These are phyloP conservation scores for Coreius guichenoti DNA, from an alignment of 2,797 vertebrate species.

Conservation along the genomic window DNA sequence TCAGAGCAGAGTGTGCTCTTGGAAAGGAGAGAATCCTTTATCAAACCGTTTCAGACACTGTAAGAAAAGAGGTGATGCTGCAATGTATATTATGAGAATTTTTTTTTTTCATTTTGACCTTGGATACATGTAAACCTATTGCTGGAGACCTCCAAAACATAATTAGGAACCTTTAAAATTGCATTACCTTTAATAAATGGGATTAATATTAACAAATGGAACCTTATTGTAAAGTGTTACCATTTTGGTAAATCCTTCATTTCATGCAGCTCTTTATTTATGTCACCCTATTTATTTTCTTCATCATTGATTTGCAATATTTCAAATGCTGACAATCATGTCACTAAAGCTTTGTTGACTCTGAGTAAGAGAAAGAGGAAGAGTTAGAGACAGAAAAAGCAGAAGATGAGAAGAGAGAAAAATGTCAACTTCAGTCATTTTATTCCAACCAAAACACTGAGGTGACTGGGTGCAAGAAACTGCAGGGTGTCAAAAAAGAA, in stretches of 20 bases:
- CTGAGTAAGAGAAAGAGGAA: neutral
- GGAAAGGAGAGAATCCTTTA: neutral
- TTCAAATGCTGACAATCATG: neutral
- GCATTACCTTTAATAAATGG: neutral
- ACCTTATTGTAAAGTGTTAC: neutral
- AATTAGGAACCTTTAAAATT: neutral
- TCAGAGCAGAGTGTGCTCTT: neutral
- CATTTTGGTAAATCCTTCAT: neutral
- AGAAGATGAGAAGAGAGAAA: neutral
- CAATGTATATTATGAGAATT: neutral
- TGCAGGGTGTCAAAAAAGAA: neutral
- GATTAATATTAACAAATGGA: neutral
- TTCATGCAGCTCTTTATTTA: neutral
- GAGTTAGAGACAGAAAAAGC: conserved; percentile 25
- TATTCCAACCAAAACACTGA: conserved; percentile 2
- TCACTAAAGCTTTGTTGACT: neutral
- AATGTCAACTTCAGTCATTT: neutral
- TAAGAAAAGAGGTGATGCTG: neutral
- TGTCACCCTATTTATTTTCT: neutral
- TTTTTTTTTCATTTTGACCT: too few species aligned
- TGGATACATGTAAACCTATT: neutral
- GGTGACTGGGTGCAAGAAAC: neutral
- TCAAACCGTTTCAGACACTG: neutral
- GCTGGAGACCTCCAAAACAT: neutral
- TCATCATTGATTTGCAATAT: neutral